Evolutionary conservation across 1,140 invertebrate genomes (phyloP), one percentile per base, ranked within the genome.

Genomic region (Drosophila burlai): DNA sequence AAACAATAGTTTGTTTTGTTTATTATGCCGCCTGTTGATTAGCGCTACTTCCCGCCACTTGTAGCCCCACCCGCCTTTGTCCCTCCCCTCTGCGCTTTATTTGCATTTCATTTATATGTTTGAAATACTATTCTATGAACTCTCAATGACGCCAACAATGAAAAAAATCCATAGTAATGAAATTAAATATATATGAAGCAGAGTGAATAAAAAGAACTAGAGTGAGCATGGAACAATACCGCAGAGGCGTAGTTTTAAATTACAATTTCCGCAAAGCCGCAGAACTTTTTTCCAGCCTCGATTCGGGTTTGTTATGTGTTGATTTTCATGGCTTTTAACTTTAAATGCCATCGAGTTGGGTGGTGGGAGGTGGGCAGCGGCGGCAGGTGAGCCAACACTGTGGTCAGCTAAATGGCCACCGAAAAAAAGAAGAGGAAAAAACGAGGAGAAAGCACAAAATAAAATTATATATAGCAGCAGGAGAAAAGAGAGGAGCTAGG

Each of bases 281-380:
- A 83, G 18, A 83, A 80, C 52, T 57, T 81, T 66, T 71, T 61
- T 11, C 61, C 59, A 42, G 34, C 31, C 52, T 68, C 77, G 40
- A 73, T 82, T 83, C 75, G 34, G 60, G 58, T 68, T 72, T 55
- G 54, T 75, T 60, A 68, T 68, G 47, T 63, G 66, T 64, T 80
- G 72, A 76, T 87, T 87, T 87, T 83, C 66, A 80, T 86, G 76
- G 72, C 63, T 81, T 83, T 87, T 77, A 64, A 67, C 80, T 80
- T 83, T 71, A 74, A 82, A 86, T 78, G 59, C 52, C 64, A 63
- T 85, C 62, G 66, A 79, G 59, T 10, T 59, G 55, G 57, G 46
- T 26, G 49, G 38, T 40, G 54, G 57, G 38, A 16, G 50, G 38
- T 45, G 29, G 36, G 21, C 6, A 5, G 26, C 7, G 16, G 50